Base-by-base conservation (phyloP, 1,140 invertebrate species). In the Saccostrea cuccullata region DNA sequence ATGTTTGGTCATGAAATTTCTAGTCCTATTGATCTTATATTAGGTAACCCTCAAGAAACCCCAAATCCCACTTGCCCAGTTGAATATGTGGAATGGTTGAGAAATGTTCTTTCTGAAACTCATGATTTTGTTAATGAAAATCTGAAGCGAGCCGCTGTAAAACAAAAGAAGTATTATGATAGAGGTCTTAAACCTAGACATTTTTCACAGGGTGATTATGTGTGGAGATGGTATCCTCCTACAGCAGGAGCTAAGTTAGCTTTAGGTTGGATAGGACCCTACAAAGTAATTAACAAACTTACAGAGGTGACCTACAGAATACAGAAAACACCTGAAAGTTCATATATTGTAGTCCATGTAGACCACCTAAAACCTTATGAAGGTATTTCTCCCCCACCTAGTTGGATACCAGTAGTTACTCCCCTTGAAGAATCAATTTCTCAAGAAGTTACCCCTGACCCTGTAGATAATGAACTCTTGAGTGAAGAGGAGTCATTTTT, bases 151-250 rank as follows among this genome's bases (percentile, higher is more conserved):
- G 58, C 88, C 47, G 67, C 87, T 9, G 20, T 20, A 26, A 67
- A 55, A 55, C 90, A 91, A 15, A 36, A 36, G 30, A 36, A 36
- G 30, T 36, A 36, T 36, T 36, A 36, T 36, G 30, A 36, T 36
- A 36, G 87, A 6, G 83, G 86, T 9, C 2, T 60, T 4, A 87
- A 82, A 55, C 64, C 83, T 3, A 55, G 60, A 15, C 9, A 40
- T 55, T 56, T 87, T 88, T 20, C 82, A 36, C 55, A 23, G 17
- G 89, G 87, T 9, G 20, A 23, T 15, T 91, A 55, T 67, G 87
- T 89, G 2, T 91, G 90, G 89, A 82, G 90, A 55, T 91, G 87
- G 85, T 91, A 91, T 85, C 89, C 87, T 36, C 90, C 90, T n/a
- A 58, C 26, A 15, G 88, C 88, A 40, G 60, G 77, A 55, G 17